Conservation (phyloP, 2,113 vertebrate genomes). For the Xiphophorus couchianus region DNA sequence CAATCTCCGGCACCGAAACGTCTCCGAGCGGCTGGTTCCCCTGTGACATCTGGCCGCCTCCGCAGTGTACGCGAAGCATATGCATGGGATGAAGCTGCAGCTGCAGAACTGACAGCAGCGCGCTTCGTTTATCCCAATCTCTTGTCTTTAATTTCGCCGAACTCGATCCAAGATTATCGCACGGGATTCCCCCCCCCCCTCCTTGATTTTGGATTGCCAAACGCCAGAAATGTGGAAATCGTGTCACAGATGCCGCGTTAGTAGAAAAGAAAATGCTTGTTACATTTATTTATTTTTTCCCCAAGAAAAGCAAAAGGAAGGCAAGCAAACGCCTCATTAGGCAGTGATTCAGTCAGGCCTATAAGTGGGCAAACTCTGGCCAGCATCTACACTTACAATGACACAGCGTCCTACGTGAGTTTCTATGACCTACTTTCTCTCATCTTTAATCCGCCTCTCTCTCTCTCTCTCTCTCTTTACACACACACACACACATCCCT, state of each 20-base stretch:
- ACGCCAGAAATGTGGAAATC: neutral
- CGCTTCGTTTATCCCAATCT: neutral
- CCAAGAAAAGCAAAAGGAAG: neutral
- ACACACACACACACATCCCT: slow-evolving; percentile 41
- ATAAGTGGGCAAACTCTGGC: slow-evolving; percentile 29
- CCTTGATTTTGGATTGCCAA: neutral
- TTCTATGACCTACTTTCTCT: slow-evolving; percentile 67
- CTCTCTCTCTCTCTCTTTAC: neutral
- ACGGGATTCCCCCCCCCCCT: neutral
- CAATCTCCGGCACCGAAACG: slow-evolving; percentile 12
- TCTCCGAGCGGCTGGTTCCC: slow-evolving; percentile 2
- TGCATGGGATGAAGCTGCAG: neutral
- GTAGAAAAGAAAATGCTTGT: neutral
- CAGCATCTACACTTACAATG: slow-evolving; percentile 36
- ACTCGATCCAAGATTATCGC: neutral
- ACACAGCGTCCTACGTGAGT: slow-evolving; percentile 57
- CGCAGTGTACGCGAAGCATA: slow-evolving; percentile 8
- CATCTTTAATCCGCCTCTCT: slow-evolving; percentile 53
- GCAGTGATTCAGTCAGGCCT: slow-evolving; percentile 35
- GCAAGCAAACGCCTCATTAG: neutral
- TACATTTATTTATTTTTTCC: neutral
- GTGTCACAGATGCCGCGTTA: neutral
- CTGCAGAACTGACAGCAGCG: neutral
- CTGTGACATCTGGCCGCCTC: slow-evolving; percentile 11
- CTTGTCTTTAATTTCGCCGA: neutral